phyloP scores from a whole-genome alignment of 2,888 invertebrate species.

The Drosophila bunnanda region DNA sequence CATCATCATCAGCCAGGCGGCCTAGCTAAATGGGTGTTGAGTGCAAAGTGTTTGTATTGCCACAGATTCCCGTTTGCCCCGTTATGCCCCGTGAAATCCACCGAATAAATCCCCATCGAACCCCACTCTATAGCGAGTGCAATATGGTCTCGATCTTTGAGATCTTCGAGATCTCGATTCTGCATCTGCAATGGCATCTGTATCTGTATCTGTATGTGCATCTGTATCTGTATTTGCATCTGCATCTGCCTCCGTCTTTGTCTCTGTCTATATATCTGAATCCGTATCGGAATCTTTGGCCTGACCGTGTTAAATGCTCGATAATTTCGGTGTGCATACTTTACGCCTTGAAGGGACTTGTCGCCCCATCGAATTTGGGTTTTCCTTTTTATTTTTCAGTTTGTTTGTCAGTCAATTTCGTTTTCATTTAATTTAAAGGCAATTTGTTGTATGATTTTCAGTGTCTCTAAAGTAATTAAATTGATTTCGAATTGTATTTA shows the following conservation, averaged over 20 bases:
- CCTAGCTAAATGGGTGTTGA: constrained; percentile 79
- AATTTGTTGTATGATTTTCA: background rate
- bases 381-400: constrained; percentile 44
- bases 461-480: background rate
- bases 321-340: constrained; percentile 62
- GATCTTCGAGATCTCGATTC: constrained; percentile 22
- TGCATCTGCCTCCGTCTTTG: constrained; percentile 13
- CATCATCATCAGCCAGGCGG: constrained; percentile 45
- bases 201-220: constrained; percentile 23
- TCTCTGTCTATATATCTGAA: constrained; percentile 11
- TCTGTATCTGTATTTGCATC: constrained; percentile 4
- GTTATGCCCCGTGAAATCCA: constrained; percentile 15
- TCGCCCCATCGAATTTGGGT: constrained; percentile 63
- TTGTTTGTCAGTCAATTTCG: background rate
- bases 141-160: constrained; percentile 42
- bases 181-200: constrained; percentile 26
- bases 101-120: constrained; percentile 17
- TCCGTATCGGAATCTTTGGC: constrained; percentile 43
- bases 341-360: constrained; percentile 21
- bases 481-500: background rate
- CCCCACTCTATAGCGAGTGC: constrained; percentile 35
- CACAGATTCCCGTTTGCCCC: constrained; percentile 30
- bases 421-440: background rate
- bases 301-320: constrained; percentile 73
- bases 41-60: constrained; percentile 75